Conservation (phyloP, 2,113 vertebrate species). For the Pitta sordida region DNA sequence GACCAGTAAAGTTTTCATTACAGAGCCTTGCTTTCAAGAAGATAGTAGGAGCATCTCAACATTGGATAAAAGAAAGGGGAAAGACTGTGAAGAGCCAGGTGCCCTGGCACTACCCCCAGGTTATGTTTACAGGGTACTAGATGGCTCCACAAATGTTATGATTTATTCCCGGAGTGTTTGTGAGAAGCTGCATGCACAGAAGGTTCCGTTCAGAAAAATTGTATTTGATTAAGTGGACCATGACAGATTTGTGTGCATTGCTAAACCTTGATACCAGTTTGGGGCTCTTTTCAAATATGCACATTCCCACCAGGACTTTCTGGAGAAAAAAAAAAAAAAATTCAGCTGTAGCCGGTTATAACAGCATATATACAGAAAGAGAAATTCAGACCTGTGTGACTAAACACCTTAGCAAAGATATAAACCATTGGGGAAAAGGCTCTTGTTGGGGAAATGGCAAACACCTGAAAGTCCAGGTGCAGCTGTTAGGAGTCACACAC, state of each 20-base stretch:
- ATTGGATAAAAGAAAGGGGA: not conserved
- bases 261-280: not conserved
- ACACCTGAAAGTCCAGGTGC: not conserved
- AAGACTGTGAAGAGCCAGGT: not conserved
- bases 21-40: not conserved
- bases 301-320: not conserved
- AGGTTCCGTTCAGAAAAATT: not conserved
- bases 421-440: not conserved
- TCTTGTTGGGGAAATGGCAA: not conserved
- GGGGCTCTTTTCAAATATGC: not conserved
- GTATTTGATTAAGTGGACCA: not conserved
- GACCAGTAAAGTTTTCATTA: not conserved
- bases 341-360: not conserved
- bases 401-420: not conserved
- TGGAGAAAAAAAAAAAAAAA: not conserved
- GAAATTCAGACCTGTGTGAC: not conserved
- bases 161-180: not conserved
- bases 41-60: not conserved
- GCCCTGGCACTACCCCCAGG: not conserved
- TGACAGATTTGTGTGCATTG: not conserved
- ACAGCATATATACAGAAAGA: not conserved
- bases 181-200: not conserved
- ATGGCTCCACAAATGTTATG: not conserved
- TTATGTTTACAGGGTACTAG: accelerated
- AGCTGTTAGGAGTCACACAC: not conserved